Conservation (phyloP, 2,888 invertebrate species). For the Caenorhabditis becei region DNA sequence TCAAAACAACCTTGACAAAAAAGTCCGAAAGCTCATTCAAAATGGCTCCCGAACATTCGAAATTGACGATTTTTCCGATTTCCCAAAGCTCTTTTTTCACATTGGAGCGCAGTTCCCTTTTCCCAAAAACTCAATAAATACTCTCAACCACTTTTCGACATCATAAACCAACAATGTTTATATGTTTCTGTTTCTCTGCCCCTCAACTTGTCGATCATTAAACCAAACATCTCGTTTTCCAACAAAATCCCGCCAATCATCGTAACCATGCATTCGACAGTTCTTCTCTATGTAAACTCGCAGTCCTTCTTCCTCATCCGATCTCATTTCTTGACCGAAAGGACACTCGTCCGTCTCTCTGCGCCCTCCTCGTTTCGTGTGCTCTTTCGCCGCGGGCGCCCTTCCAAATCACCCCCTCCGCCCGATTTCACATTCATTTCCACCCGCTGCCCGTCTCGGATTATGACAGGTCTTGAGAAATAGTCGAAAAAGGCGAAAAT, state of each 20-base stretch:
- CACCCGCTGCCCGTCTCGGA: slow-evolving; percentile 2
- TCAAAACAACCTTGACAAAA: too few relatives aligned
- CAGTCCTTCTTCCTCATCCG: too few relatives aligned
- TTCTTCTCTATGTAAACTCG: not conserved
- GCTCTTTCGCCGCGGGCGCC: not conserved
- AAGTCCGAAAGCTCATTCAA: slow-evolving; percentile 4
- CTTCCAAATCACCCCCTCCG: not conserved
- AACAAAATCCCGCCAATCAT: not conserved
- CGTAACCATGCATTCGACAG: not conserved
- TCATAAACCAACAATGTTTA: not conserved
- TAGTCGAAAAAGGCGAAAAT: not conserved
- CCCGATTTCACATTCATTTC: slow-evolving; percentile 9
- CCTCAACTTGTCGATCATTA: not conserved
- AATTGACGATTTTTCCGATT: too few relatives aligned
- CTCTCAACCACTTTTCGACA: not conserved
- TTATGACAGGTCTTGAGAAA: slow-evolving; percentile 31
- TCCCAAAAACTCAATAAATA: too few relatives aligned
- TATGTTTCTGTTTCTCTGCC: not conserved
- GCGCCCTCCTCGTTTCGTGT: slow-evolving; percentile 13
- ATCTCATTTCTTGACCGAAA: slow-evolving; percentile 13
- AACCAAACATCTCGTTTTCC: slow-evolving; percentile 1
- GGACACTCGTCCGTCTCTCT: slow-evolving; percentile 23
- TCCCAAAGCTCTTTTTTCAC: too few relatives aligned
- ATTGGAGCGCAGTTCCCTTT: not conserved
- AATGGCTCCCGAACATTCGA: too few relatives aligned